Percentiles rank a stretch among this genome's conserved stretches.
These are phyloP conservation scores for Corbicula japonica DNA, from an alignment of 2,888 invertebrate species.

Conservation along the genomic window DNA sequence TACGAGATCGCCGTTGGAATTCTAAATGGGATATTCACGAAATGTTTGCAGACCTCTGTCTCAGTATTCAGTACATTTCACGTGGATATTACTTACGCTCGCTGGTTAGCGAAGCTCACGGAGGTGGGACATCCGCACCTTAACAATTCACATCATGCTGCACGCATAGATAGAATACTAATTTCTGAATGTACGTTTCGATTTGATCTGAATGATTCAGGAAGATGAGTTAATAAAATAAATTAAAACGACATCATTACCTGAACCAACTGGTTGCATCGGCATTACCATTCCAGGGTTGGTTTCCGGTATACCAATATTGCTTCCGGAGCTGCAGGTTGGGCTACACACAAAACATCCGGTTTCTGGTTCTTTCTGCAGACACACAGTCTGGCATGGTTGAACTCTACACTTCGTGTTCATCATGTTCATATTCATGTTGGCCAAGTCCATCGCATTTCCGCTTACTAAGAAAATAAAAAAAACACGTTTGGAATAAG, in stretches of 20 bases:
- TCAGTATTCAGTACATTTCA: no score
- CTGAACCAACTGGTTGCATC: conserved; percentile 15
- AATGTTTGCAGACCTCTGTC: no score
- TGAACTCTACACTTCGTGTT: conserved; percentile 30
- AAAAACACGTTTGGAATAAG: background rate
- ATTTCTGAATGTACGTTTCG: no score
- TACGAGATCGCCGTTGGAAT: no score
- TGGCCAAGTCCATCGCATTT: conserved; percentile 43
- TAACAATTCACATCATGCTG: no score
- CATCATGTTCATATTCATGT: conserved; percentile 54
- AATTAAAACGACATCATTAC: background rate
- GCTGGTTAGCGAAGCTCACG: no score
- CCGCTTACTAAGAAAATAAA: conserved; percentile 33
- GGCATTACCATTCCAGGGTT: background rate
- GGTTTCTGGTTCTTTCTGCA: conserved; percentile 23
- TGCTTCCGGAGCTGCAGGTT: conserved; percentile 25
- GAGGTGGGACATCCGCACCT: no score
- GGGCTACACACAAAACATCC: conserved; percentile 46
- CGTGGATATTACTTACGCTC: no score
- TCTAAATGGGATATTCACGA: no score
- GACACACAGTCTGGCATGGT: conserved; percentile 49
- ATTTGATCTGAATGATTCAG: background rate
- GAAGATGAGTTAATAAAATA: background rate
- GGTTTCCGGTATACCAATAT: conserved; percentile 1
- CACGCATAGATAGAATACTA: no score